Conservation (phyloP, 2,888 invertebrate genomes). For the Nymphalis polychloros region DNA sequence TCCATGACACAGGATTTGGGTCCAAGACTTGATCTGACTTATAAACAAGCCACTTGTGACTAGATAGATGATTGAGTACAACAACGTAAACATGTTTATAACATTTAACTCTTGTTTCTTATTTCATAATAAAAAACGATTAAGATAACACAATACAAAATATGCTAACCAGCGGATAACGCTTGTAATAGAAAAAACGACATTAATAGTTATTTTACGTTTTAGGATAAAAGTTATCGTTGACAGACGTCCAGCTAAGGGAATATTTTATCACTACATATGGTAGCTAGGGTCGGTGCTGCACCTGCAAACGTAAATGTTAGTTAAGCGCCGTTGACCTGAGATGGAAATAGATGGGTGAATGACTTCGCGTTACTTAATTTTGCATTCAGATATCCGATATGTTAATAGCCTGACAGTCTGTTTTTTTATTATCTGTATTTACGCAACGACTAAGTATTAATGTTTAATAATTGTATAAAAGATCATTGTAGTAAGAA, state of each 20-base stretch:
- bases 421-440: too few species aligned
- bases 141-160: too few species aligned
- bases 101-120: too few species aligned
- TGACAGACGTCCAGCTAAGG: slow-evolving; percentile 15
- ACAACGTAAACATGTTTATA: too few species aligned
- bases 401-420: neutral
- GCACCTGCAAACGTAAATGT: slow-evolving; percentile 30
- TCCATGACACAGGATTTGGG: too few species aligned
- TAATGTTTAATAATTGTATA: too few species aligned
- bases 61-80: too few species aligned
- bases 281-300: slow-evolving; percentile 12
- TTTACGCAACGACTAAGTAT: too few species aligned
- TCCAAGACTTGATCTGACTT: too few species aligned
- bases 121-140: too few species aligned
- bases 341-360: slow-evolving; percentile 15
- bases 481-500: too few species aligned
- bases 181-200: neutral
- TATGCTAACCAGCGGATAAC: neutral
- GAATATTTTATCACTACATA: slow-evolving; percentile 30
- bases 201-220: slow-evolving; percentile 3
- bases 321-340: slow-evolving; percentile 21
- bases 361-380: slow-evolving; percentile 5
- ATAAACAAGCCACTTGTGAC: too few species aligned
- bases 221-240: slow-evolving; percentile 11
- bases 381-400: neutral